These are phyloP conservation scores for Sardina pilchardus DNA, from an alignment of 2,113 vertebrate species.

Conservation along the genomic window DNA sequence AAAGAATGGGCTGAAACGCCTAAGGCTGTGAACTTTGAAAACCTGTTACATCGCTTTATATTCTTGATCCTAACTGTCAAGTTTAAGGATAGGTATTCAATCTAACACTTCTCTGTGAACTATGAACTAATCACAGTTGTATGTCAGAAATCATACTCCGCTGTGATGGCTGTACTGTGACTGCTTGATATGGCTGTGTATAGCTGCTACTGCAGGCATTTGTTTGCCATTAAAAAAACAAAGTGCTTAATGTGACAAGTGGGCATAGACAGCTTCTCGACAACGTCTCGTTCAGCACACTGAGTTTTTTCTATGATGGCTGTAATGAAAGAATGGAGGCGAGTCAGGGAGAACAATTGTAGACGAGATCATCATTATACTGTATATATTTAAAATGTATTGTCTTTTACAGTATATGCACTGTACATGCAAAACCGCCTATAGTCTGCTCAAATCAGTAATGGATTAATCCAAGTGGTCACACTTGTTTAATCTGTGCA, in stretches of 20 bases:
- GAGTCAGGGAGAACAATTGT: neutral
- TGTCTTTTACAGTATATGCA: neutral
- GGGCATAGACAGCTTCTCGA: neutral
- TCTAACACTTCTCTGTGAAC: neutral
- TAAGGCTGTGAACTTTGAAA: neutral
- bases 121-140: neutral
- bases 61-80: neutral
- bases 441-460: neutral
- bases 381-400: neutral
- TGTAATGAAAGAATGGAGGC: neutral
- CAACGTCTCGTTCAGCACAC: neutral
- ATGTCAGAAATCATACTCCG: neutral
- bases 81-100: neutral
- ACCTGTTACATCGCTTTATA: neutral
- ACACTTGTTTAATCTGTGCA: neutral
- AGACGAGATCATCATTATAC: neutral
- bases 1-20: neutral
- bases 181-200: neutral
- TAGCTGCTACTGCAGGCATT: neutral
- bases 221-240: neutral
- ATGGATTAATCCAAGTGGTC: neutral
- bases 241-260: neutral
- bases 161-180: constrained; percentile 8
- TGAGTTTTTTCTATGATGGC: neutral
- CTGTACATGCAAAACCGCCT: no score